These are phyloP conservation scores for Hippopotamyrus pictus DNA, from an alignment of 2,797 vertebrate genomes.

Conservation along the genomic window DNA sequence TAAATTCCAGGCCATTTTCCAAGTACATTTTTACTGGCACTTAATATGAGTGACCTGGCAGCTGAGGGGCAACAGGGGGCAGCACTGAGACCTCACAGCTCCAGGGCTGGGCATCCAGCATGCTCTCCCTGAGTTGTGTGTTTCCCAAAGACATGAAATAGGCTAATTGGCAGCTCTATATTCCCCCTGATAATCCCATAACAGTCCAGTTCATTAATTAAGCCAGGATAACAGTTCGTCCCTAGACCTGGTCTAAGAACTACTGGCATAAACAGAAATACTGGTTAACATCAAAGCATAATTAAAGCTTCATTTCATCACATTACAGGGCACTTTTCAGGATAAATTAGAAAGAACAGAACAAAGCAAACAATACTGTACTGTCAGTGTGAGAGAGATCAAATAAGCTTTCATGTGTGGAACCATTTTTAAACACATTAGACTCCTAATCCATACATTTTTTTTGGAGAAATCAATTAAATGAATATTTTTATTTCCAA, in stretches of 20 bases:
- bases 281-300: neutral
- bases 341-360: neutral
- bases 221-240: neutral
- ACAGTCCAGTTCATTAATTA: neutral
- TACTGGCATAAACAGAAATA: neutral
- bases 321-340: neutral
- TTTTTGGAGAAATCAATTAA: neutral
- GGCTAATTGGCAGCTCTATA: neutral
- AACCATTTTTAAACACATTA: neutral
- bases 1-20: no score
- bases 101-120: neutral
- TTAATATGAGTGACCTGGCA: neutral
- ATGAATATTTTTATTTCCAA: neutral
- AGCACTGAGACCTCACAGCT: neutral
- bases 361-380: neutral
- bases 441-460: neutral
- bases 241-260: neutral
- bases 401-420: neutral
- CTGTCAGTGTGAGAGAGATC: neutral
- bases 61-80: no score
- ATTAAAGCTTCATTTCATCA: neutral
- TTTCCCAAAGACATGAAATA: neutral
- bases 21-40: no score
- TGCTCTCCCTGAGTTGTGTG: neutral
- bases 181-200: neutral